Base-by-base conservation (phyloP, 2,113 vertebrate species). In the Corythoichthys intestinalis region DNA sequence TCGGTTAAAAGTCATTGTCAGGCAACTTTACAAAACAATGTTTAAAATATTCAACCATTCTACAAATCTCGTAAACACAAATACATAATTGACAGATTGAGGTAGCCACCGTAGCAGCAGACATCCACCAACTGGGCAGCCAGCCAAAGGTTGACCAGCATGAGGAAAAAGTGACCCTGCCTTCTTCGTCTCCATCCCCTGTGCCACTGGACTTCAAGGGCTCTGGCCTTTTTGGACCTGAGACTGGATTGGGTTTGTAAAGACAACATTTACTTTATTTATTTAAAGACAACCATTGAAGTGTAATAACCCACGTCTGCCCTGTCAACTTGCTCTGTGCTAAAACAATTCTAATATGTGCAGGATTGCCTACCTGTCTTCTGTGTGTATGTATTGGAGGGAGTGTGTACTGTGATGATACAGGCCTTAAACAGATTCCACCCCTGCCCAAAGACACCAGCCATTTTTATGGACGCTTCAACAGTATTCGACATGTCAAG, bases 391-490 rank as follows among this genome's bases (percentile, higher is more conserved):
- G 93, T 71, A 83, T 94, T 0, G 78, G 92, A 44, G 91, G 87
- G 56, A 95, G 93, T 0, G 91, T 94, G 35, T 95, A 95, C 87
- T 94, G 93, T 1, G 93, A 95, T 0, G 92, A 94, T 0, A 20
- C 85, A 0, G 70, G 83, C 47, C 83, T 95, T 48, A 85, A 91
- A 44, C 72, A 48, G 50, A 82, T 93, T 12, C 94, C 93, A 0
- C 84, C 69, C 1, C 90, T 95, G 71, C 93, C 94, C 0, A 90
- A 86, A 20, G 89, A 84, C 3, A 94, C 92, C 4, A 68, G 79
- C 1, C 93, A 91, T 83, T 91, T 95, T 14, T 95, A 93, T 0
- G 91, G 90, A 3, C 91, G 92, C 70, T 95, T 93, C 91, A 96
- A 94, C 86, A 91, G 79, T 67, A 93, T 95, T 73, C 53, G 62